These are phyloP conservation scores for Papilio gigon DNA, from an alignment of 2,888 invertebrate genomes.

Conservation along the genomic window DNA sequence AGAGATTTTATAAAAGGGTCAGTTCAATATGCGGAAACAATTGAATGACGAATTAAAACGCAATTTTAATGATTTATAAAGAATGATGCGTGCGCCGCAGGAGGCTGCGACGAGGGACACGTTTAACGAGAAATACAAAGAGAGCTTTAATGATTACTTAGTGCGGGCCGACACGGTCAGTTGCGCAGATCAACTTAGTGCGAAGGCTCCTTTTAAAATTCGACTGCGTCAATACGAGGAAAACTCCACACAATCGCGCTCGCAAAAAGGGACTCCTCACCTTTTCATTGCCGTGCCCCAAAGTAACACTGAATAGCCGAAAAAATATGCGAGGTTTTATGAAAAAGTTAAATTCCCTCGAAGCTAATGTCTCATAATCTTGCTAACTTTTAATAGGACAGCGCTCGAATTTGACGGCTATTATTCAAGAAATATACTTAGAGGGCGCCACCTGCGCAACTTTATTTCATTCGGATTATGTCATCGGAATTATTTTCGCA, in stretches of 20 bases:
- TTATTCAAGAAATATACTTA: conserved; percentile 77
- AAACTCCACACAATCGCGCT: conserved; percentile 40
- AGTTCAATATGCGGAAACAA: too few relatives aligned
- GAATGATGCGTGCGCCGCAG: too few relatives aligned
- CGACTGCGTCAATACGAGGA: conserved; percentile 36
- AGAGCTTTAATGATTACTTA: neutral
- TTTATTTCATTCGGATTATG: conserved; percentile 66
- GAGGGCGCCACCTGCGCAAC: conserved; percentile 66
- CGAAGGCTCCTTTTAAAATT: conserved; percentile 24
- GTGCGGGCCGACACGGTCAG: conserved; percentile 7
- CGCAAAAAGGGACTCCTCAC: conserved; percentile 42
- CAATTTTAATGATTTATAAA: too few relatives aligned
- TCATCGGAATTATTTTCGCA: conserved; percentile 51
- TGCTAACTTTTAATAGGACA: conserved; percentile 80
- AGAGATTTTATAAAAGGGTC: too few relatives aligned
- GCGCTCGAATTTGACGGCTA: conserved; percentile 73
- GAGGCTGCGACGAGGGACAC: too few relatives aligned
- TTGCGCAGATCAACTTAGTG: conserved; percentile 16
- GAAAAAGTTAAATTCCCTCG: conserved; percentile 72
- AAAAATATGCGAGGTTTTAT: conserved; percentile 62
- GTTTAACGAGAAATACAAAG: neutral
- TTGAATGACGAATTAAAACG: too few relatives aligned
- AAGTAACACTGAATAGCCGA: conserved; percentile 51
- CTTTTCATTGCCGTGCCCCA: conserved; percentile 51
- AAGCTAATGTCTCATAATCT: conserved; percentile 79